Evolutionary conservation across 2,797 vertebrate genomes (phyloP).

Genomic region (Scolopax rusticola): DNA sequence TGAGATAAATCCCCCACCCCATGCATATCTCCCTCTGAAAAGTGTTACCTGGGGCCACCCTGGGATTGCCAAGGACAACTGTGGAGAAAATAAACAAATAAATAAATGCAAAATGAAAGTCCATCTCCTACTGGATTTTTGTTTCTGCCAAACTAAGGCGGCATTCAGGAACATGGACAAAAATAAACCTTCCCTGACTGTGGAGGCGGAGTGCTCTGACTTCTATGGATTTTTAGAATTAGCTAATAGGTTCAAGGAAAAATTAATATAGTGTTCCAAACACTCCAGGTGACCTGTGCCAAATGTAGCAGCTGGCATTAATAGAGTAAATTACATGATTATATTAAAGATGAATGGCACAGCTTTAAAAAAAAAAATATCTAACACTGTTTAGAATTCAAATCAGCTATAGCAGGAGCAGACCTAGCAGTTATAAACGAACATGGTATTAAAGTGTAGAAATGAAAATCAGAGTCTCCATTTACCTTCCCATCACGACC

Average conservation of each 20-base stretch:
- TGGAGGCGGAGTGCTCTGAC: neutral
- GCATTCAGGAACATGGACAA: neutral
- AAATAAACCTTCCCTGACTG: neutral
- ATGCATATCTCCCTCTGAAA: neutral
- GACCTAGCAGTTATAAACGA: neutral
- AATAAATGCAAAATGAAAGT: neutral
- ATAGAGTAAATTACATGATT: constrained; percentile 72
- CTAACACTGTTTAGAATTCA: constrained; percentile 39
- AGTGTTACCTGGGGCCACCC: neutral
- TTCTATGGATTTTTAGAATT: constrained; percentile 41
- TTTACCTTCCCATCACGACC: neutral
- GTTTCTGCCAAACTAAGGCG: neutral
- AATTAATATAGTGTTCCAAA: constrained; percentile 72
- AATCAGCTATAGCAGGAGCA: constrained; percentile 38
- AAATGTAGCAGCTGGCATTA: constrained; percentile 78
- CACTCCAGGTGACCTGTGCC: constrained; percentile 70
- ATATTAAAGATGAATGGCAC: constrained; percentile 69
- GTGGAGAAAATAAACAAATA: neutral
- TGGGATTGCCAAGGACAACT: neutral
- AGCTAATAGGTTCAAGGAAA: constrained; percentile 65
- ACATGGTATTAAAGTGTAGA: neutral
- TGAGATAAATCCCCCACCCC: neutral
- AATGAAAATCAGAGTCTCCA: constrained; percentile 29
- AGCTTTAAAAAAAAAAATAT: constrained; percentile 60
- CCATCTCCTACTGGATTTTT: neutral